Percentiles rank a stretch among this genome's conserved stretches.
phyloP scores from a whole-genome alignment of 2,797 vertebrate species.

The Crocodylus rhombifer region DNA sequence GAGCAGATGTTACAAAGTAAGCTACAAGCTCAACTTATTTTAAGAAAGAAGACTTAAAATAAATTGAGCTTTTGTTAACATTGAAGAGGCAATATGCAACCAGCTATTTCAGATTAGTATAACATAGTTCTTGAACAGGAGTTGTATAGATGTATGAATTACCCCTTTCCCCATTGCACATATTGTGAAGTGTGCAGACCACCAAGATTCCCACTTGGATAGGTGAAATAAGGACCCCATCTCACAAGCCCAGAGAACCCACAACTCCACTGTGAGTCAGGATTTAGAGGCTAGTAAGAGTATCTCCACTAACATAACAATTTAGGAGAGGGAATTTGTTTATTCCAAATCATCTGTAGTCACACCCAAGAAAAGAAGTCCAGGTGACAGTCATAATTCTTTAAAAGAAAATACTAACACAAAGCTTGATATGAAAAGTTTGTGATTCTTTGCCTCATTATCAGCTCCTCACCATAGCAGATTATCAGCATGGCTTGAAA shows the following conservation, averaged over 20 bases:
- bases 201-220: not conserved
- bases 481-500: not conserved
- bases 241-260: not conserved
- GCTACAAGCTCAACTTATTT: not conserved
- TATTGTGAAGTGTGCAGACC: not conserved
- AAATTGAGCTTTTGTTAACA: not conserved
- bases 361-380: not conserved
- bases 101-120: not conserved
- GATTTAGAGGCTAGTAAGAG: not conserved
- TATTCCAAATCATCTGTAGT: not conserved
- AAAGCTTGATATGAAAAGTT: not conserved
- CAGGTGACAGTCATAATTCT: not conserved
- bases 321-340: not conserved
- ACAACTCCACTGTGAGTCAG: not conserved
- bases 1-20: not conserved
- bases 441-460: not conserved
- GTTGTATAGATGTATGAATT: not conserved
- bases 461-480: not conserved
- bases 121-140: not conserved
- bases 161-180: not conserved
- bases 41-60: not conserved
- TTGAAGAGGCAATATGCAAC: not conserved
- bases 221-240: not conserved
- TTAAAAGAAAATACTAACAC: not conserved
- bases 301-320: not conserved